phyloP scores from a whole-genome alignment of 2,797 vertebrate genomes.

The Eremophila alpestris region DNA sequence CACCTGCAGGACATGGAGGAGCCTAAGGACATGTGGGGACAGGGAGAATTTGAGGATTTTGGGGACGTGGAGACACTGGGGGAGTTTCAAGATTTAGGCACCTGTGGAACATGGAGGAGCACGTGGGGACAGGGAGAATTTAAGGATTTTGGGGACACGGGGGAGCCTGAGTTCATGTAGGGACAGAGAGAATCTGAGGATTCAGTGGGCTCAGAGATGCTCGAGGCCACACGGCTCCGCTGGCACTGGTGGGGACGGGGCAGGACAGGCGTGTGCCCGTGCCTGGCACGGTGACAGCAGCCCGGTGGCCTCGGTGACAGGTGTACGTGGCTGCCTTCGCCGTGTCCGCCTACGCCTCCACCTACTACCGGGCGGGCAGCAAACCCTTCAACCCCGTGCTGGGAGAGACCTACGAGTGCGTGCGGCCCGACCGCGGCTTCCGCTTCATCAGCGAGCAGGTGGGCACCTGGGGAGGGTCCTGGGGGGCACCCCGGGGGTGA shows the following conservation, averaged over 20 bases:
- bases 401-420: conserved; percentile 91
- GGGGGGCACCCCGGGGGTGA: accelerated
- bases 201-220: not conserved
- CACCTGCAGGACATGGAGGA: no score
- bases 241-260: not conserved
- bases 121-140: no score
- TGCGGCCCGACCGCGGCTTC: conserved; percentile 87
- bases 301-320: conserved; percentile 37
- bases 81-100: no score
- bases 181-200: not conserved
- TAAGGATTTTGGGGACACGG: no score
- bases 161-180: no score
- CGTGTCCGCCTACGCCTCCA: conserved; percentile 90
- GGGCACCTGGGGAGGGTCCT: accelerated
- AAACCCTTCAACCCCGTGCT: conserved; percentile 95
- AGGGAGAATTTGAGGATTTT: not conserved
- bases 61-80: no score
- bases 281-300: not conserved
- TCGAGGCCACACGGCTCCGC: accelerated
- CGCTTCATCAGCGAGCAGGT: conserved; percentile 90
- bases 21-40: accelerated
- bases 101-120: no score
- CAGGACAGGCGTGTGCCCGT: accelerated
- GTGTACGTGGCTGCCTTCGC: conserved; percentile 92
- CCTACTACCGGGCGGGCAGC: conserved; percentile 87